Evolutionary conservation across 2,888 invertebrate genomes (phyloP).

Genomic region (Drosophila prolongata): DNA sequence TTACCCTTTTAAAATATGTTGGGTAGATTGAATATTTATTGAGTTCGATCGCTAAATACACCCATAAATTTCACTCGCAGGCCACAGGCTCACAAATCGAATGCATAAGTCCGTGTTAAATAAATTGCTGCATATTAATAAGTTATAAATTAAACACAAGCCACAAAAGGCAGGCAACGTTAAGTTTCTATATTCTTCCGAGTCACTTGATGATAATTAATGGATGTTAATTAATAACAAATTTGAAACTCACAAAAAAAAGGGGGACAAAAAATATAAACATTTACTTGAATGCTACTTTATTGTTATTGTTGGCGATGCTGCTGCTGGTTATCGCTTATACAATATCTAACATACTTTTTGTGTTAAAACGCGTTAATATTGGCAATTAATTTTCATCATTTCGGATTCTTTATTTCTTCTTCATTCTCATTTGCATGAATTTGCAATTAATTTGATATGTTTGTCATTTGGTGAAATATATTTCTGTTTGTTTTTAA

Average conservation of each 20-base stretch:
- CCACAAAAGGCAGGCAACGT: conserved; percentile 51
- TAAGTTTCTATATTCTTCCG: conserved; percentile 56
- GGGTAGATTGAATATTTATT: conserved; percentile 2
- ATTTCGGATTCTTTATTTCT: conserved; percentile 49
- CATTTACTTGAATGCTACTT: conserved; percentile 53
- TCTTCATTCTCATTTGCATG: conserved; percentile 65
- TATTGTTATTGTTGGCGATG: conserved; percentile 27
- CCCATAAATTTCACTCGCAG: conserved; percentile 25
- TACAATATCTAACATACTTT: conserved; percentile 59
- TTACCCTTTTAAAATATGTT: not conserved
- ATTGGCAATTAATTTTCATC: conserved; percentile 73
- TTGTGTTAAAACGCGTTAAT: conserved; percentile 74
- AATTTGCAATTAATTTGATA: conserved; percentile 76
- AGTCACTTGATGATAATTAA: conserved; percentile 63
- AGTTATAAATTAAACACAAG: conserved; percentile 67
- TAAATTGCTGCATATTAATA: conserved; percentile 68
- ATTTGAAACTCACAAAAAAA: conserved; percentile 50
- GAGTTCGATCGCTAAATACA: conserved; percentile 30
- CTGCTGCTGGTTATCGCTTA: conserved; percentile 36
- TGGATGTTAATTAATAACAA: conserved; percentile 75
- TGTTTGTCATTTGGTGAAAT: conserved; percentile 68
- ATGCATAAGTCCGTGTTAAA: conserved; percentile 44
- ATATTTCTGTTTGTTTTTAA: conserved; percentile 58
- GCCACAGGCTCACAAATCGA: conserved; percentile 15
- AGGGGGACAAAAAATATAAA: conserved; percentile 34